A percentile compares a stretch with the other conserved stretches of the same genome.
These are phyloP conservation scores for Drosophila basisetae DNA, from an alignment of 2,888 invertebrate species.

Conservation along the genomic window DNA sequence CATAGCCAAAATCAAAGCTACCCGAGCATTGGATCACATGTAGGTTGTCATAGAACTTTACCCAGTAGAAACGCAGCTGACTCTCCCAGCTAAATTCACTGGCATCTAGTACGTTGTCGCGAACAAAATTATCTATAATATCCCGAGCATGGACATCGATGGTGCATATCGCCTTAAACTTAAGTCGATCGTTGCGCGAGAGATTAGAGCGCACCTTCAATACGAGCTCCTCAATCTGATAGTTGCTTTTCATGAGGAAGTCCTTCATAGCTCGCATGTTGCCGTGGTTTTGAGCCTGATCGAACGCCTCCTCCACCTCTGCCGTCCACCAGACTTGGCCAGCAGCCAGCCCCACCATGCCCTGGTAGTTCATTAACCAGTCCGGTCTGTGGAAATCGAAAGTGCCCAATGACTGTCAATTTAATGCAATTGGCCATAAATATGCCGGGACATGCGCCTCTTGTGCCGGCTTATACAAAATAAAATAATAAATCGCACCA, in stretches of 20 bases:
- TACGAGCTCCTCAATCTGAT: slow-evolving; percentile 93
- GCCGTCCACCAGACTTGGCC: slow-evolving; percentile 98
- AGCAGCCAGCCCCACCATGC: slow-evolving; percentile 93
- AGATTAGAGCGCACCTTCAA: slow-evolving; percentile 90
- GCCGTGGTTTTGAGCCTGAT: slow-evolving; percentile 88
- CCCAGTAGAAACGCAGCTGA: slow-evolving; percentile 96
- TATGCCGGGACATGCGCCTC: slow-evolving; percentile 66
- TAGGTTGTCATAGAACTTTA: slow-evolving; percentile 91
- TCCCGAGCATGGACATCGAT: slow-evolving; percentile 97
- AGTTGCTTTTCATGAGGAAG: slow-evolving; percentile 91
- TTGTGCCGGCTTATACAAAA: slow-evolving; percentile 65
- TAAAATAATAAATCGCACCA: slow-evolving; percentile 82
- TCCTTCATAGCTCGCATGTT: slow-evolving; percentile 96
- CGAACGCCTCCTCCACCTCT: slow-evolving; percentile 96
- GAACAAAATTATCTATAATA: slow-evolving; percentile 93
- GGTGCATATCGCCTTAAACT: slow-evolving; percentile 95
- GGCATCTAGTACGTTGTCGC: slow-evolving; percentile 92
- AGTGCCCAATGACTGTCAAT: slow-evolving; percentile 79
- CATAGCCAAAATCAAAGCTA: slow-evolving; percentile 96
- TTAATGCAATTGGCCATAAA: slow-evolving; percentile 82
- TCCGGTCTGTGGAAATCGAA: slow-evolving; percentile 87
- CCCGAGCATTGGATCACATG: slow-evolving; percentile 94
- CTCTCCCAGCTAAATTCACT: slow-evolving; percentile 97
- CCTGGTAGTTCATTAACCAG: slow-evolving; percentile 96
- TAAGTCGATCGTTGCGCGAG: slow-evolving; percentile 92